Percentiles rank a stretch among this genome's conserved stretches.
phyloP scores from a whole-genome alignment of 2,113 vertebrate genomes.

The Bombycilla garrulus region DNA sequence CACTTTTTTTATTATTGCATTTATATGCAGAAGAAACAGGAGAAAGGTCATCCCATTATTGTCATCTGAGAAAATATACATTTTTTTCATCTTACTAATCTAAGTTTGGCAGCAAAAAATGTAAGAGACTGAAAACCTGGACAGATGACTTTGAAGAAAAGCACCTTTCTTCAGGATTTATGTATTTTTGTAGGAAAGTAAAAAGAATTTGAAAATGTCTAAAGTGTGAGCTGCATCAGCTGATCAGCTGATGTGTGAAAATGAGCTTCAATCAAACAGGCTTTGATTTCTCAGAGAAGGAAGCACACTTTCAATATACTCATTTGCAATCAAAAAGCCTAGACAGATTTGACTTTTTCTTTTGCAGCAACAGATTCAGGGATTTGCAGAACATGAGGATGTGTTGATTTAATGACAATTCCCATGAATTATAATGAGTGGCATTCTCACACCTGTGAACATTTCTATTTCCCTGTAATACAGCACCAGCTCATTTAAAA shows the following conservation, averaged over 20 bases:
- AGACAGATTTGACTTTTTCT: background rate
- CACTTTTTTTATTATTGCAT: background rate
- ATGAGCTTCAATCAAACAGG: constrained; percentile 39
- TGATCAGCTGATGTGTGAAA: constrained; percentile 44
- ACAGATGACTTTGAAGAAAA: background rate
- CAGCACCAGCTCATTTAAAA: background rate
- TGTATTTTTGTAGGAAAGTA: background rate
- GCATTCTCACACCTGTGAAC: background rate
- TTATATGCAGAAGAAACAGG: background rate
- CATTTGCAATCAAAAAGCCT: constrained; percentile 37
- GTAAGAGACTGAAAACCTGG: background rate
- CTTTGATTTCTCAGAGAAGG: constrained; percentile 12
- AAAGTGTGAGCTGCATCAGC: background rate
- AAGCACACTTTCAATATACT: background rate
- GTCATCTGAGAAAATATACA: background rate
- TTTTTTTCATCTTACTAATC: background rate
- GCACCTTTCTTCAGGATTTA: background rate
- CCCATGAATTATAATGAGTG: background rate
- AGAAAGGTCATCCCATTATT: background rate
- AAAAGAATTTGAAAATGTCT: background rate
- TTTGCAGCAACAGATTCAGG: background rate
- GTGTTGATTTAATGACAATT: background rate
- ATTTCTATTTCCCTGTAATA: background rate
- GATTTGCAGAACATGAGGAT: background rate
- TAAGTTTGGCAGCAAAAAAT: background rate